A percentile compares a stretch with the other conserved stretches of the same genome.
These are phyloP conservation scores for Hetaerina titia DNA, from an alignment of 2,888 invertebrate species.

Conservation along the genomic window DNA sequence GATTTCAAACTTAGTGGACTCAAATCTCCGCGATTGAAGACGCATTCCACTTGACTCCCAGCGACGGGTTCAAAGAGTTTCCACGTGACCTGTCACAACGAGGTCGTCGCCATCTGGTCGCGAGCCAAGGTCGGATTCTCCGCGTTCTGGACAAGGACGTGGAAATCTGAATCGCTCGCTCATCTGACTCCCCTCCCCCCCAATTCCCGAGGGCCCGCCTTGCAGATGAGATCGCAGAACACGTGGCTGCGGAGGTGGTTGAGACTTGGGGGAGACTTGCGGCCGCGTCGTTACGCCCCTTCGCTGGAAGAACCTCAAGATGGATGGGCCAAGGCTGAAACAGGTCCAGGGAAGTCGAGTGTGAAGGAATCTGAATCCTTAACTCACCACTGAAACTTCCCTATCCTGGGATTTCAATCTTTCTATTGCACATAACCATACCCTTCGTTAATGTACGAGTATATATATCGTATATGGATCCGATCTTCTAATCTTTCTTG, in stretches of 20 bases:
- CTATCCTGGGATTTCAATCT: background rate
- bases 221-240: background rate
- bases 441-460: background rate
- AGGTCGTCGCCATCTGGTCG: background rate
- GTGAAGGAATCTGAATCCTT: background rate
- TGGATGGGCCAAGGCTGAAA: background rate
- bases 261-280: background rate
- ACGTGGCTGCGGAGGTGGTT: background rate
- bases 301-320: background rate
- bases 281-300: background rate
- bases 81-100: conserved; percentile 32
- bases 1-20: background rate
- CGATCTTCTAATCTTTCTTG: too few species aligned
- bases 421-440: background rate
- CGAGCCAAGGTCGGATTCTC: conserved; percentile 47
- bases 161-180: background rate
- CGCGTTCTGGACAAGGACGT: conserved; percentile 60
- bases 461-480: background rate
- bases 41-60: background rate
- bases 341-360: background rate
- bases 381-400: background rate
- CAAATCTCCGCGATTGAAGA: background rate
- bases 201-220: background rate
- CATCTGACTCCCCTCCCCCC: background rate
- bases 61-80: background rate